phyloP scores from a whole-genome alignment of 23 tunicate genomes.

The Aplidium turbinatum region DNA sequence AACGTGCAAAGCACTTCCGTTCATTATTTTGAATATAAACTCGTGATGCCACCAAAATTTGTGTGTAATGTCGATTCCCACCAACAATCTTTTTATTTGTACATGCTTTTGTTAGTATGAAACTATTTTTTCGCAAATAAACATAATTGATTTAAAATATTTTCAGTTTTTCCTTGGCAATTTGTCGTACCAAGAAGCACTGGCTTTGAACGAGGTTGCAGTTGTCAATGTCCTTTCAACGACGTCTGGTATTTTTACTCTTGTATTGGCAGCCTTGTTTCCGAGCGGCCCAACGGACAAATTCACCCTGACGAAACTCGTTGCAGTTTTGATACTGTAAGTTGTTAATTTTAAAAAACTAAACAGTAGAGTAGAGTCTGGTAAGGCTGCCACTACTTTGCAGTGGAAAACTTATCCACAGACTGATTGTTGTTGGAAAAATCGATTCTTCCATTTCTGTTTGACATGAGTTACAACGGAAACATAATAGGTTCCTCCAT shows the following conservation, averaged over 20 bases:
- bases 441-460: too few species aligned
- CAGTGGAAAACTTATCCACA: too few species aligned
- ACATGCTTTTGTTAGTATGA: not conserved
- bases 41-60: too few species aligned
- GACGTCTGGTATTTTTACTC: constrained; percentile 82
- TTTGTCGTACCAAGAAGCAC: constrained; percentile 81
- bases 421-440: too few species aligned
- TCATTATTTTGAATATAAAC: too few species aligned
- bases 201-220: constrained; percentile 56
- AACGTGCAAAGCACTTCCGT: too few species aligned
- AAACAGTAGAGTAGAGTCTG: not conserved
- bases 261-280: constrained; percentile 74
- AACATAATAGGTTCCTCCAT: too few species aligned
- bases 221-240: constrained; percentile 78
- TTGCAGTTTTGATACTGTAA: constrained; percentile 80
- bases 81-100: too few species aligned
- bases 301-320: constrained; percentile 59
- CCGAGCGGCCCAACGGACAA: constrained; percentile 61
- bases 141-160: not conserved
- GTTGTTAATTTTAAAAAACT: too few species aligned
- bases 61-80: too few species aligned
- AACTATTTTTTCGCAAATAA: not conserved
- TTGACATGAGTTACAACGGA: too few species aligned
- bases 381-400: too few species aligned
- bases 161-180: constrained; percentile 90